Evolutionary conservation across 2,888 invertebrate genomes (phyloP), one percentile per base, ranked within the genome.

Genomic region (Pteria penguin): DNA sequence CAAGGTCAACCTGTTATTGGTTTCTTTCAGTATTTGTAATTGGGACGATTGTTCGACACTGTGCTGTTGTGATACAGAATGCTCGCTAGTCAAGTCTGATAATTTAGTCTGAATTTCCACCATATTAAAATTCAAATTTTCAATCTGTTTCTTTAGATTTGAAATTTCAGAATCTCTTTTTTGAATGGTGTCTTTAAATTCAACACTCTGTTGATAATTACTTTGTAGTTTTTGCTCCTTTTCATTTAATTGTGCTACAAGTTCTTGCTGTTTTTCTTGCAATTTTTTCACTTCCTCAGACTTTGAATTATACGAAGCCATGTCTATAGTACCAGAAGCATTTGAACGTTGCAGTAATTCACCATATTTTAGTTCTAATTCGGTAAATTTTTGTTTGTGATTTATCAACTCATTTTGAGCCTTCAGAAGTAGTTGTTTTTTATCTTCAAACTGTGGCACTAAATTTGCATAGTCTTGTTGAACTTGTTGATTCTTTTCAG

Each of bases 391-490:
- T 76, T 92, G 90, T 63, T 89, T 90, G 66, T 89, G 87, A 70
- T 85, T 87, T 31, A 92, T 82, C 29, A 92, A 80, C 74, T 93
- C 92, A 83, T 91, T 90, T 72, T 92, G 92, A 26, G 88, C 81
- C 73, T 92, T 90, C 4, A 92, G 72, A 45, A 92, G 81, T 2
- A 89, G 79, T 78, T 91, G 90, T 65, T 90, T 90, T 73, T 91
- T 92, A 63, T 92, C 92, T 76, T 92, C 92, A 84, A 90, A 91
- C 76, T 90, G 89, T 66, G 89, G 87, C 5, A 85, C 82, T n/a
- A 92, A 83, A n/a, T 83, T 84, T 32, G 81, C 81, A 80, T 90
- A 91, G 36, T 92, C 88, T 26, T 84, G 76, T 70, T 88, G 82
- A 27, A 92, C 78, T 32, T 82, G 78, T 62, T 90, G 88, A 71